Evolutionary conservation across 2,797 vertebrate species (phyloP).

Genomic region (Zenarchopterus dispar): DNA sequence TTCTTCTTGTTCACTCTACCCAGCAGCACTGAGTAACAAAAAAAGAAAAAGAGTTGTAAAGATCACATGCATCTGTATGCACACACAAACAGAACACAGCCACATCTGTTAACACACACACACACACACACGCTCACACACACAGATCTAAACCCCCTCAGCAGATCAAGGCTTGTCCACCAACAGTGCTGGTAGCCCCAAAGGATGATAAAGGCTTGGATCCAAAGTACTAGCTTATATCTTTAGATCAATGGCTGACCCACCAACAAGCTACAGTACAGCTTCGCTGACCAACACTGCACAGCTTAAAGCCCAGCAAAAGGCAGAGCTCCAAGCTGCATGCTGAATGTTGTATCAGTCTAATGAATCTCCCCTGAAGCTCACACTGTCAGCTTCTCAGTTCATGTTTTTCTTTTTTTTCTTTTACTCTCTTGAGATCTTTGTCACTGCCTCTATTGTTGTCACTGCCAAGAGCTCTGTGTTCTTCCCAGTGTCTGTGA

Average conservation of each 20-base stretch:
- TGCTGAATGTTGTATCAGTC: constrained; percentile 61
- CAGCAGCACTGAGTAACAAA: constrained; percentile 12
- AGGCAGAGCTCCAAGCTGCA: constrained; percentile 59
- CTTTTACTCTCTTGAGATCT: constrained; percentile 30
- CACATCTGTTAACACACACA: constrained; percentile 19
- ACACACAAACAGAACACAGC: constrained; percentile 15
- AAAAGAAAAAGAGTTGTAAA: constrained; percentile 9
- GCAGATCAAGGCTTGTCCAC: constrained; percentile 79
- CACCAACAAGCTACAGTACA: constrained; percentile 56
- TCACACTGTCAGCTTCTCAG: constrained; percentile 46
- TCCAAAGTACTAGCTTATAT: constrained; percentile 77
- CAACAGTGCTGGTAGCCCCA: constrained; percentile 57
- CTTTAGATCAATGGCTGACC: constrained; percentile 79
- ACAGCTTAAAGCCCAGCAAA: constrained; percentile 58
- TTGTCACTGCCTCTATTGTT: constrained; percentile 33
- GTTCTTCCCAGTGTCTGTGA: constrained; percentile 22
- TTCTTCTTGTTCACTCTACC: not conserved
- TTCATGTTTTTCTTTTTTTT: constrained; percentile 12
- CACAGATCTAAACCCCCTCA: constrained; percentile 41
- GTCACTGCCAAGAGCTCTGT: constrained; percentile 35
- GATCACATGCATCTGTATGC: constrained; percentile 23
- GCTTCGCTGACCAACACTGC: constrained; percentile 59
- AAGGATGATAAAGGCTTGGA: constrained; percentile 72
- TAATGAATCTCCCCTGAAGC: constrained; percentile 63
- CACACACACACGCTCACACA: constrained; percentile 13